Conservation (phyloP, 2,797 vertebrate genomes). For the Pagetopsis macropterus region DNA sequence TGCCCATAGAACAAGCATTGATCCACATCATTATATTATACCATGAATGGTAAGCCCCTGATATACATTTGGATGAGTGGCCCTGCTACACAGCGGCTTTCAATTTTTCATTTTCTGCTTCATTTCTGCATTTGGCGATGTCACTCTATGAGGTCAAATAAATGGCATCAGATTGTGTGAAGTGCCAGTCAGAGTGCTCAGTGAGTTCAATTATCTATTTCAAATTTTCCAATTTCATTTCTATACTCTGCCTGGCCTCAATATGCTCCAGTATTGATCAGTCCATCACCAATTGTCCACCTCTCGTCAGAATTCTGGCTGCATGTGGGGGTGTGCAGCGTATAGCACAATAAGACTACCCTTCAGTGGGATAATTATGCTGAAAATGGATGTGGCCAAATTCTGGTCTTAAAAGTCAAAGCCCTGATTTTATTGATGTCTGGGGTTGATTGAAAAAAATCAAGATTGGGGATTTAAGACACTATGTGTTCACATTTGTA, state of each 20-base stretch:
- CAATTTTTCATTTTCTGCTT: constrained; percentile 27
- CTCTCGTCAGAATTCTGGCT: constrained; percentile 31
- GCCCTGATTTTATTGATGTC: constrained; percentile 28
- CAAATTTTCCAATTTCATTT: constrained; percentile 61
- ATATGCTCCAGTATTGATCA: constrained; percentile 68
- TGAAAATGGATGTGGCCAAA: constrained; percentile 21
- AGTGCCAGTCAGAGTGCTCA: constrained; percentile 26
- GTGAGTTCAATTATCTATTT: constrained; percentile 54
- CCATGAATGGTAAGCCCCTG: constrained; percentile 32
- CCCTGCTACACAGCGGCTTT: background rate
- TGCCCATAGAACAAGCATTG: constrained; percentile 50
- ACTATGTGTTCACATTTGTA: constrained; percentile 2
- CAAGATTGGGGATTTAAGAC: constrained; percentile 6
- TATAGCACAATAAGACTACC: constrained; percentile 34
- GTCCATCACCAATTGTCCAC: constrained; percentile 57
- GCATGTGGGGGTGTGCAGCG: constrained; percentile 24
- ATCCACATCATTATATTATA: constrained; percentile 41
- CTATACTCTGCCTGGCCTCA: constrained; percentile 50
- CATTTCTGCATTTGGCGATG: constrained; percentile 9
- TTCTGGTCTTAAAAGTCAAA: constrained; percentile 1
- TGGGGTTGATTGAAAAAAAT: constrained; percentile 15
- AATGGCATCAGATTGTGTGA: constrained; percentile 33
- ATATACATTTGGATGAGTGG: constrained; percentile 20
- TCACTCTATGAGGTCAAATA: constrained; percentile 26
- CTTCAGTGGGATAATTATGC: constrained; percentile 35